These are phyloP conservation scores for Endomychus coccineus DNA, from an alignment of 2,888 invertebrate genomes.

Conservation along the genomic window DNA sequence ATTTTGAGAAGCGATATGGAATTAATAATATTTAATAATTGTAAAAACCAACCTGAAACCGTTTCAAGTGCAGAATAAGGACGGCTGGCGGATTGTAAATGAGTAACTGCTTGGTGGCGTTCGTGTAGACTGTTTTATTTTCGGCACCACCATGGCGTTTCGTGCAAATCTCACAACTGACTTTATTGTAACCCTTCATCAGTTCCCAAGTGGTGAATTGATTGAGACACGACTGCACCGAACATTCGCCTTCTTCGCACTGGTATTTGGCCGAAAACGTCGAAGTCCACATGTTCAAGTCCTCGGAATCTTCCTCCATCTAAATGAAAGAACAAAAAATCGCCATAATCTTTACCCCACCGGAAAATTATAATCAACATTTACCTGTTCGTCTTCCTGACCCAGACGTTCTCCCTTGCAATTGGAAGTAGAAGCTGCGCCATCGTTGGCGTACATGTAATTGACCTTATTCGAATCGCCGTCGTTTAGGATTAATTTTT, in stretches of 20 bases:
- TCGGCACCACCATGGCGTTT: constrained; percentile 59
- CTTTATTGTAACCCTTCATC: constrained; percentile 86
- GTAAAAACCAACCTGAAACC: constrained; percentile 70
- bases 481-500: constrained; percentile 39
- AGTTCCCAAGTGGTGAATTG: constrained; percentile 89
- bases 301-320: constrained; percentile 37
- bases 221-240: constrained; percentile 82
- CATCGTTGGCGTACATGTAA: constrained; percentile 6
- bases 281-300: constrained; percentile 31
- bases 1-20: no score
- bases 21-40: no score
- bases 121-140: constrained; percentile 69
- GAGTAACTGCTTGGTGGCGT: constrained; percentile 76
- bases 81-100: constrained; percentile 89
- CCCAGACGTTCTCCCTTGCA: constrained; percentile 30
- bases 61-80: constrained; percentile 88
- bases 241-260: constrained; percentile 71
- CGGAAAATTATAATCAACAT: neutral
- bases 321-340: constrained; percentile 17
- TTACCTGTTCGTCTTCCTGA: constrained; percentile 36
- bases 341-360: neutral
- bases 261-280: constrained; percentile 57
- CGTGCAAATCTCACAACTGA: constrained; percentile 87
- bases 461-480: constrained; percentile 33
- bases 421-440: constrained; percentile 22